These are phyloP conservation scores for Dendrocopos noguchii DNA, from an alignment of 2,113 vertebrate genomes.

Conservation along the genomic window DNA sequence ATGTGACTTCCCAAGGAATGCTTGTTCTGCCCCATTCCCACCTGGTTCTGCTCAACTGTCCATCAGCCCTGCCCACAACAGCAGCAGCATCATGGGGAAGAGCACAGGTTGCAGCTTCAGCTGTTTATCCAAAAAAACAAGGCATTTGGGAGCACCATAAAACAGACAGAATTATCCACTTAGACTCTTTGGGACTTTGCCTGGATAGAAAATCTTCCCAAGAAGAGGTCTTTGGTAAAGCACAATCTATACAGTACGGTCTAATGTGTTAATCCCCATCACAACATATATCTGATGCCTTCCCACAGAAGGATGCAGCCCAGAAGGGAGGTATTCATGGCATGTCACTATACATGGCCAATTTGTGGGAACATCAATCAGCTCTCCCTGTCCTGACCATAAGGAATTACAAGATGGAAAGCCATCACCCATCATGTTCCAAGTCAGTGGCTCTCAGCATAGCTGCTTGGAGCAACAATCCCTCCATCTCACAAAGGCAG, in stretches of 20 bases:
- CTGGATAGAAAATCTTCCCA: neutral
- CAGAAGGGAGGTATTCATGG: neutral
- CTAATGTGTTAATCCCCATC: conserved; percentile 4
- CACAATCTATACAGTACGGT: neutral
- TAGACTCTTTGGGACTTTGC: neutral
- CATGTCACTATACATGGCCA: neutral
- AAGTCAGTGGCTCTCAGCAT: neutral
- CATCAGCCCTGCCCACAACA: neutral
- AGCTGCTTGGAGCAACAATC: neutral
- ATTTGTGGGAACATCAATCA: neutral
- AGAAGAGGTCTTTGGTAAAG: neutral
- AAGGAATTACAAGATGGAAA: neutral
- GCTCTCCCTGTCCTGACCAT: neutral
- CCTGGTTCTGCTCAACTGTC: neutral
- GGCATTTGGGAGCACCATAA: neutral
- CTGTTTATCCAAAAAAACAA: neutral
- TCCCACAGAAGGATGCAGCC: neutral
- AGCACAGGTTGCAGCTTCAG: neutral
- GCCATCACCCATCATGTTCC: neutral
- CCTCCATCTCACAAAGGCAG: neutral
- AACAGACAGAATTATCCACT: neutral
- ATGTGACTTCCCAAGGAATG: neutral
- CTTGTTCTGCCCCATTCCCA: neutral
- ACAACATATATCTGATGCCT: neutral
- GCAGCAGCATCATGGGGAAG: neutral